Evolutionary conservation across 2,113 vertebrate genomes (phyloP).

Genomic region (Indri indri): DNA sequence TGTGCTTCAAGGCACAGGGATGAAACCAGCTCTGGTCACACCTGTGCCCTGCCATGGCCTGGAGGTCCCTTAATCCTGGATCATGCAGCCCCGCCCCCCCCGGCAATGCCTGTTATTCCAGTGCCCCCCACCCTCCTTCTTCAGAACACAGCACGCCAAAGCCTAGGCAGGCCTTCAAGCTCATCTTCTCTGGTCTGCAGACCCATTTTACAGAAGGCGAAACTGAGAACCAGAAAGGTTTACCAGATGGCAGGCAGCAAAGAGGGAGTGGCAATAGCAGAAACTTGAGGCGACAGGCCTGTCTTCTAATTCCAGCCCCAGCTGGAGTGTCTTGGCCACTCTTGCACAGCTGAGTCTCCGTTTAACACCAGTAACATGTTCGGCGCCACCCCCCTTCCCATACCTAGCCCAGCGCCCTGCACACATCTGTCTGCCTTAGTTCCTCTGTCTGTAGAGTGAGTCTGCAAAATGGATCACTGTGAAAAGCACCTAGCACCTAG

Average conservation of each 20-base stretch:
- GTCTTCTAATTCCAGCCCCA: not conserved
- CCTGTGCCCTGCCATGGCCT: no score
- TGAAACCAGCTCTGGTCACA: not conserved
- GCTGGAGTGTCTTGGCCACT: fast-evolving
- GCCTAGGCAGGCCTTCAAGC: not conserved
- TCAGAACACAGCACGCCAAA: not conserved
- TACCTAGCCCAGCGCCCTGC: not conserved
- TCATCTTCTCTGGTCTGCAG: not conserved
- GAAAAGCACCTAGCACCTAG: not conserved
- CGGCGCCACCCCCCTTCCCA: not conserved
- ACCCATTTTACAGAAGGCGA: not conserved
- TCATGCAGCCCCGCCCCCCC: conserved; percentile 11
- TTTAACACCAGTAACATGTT: no score
- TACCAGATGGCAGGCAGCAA: not conserved
- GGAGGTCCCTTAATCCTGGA: not conserved
- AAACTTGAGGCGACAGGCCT: not conserved
- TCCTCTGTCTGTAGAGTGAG: not conserved
- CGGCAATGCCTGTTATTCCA: not conserved
- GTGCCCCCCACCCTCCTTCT: not conserved
- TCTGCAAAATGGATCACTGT: not conserved
- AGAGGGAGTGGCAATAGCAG: not conserved
- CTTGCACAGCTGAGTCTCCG: not conserved
- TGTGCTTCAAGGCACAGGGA: not conserved
- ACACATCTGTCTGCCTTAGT: not conserved
- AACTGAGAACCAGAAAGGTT: not conserved